A percentile compares a stretch with the other conserved stretches of the same genome.
These are phyloP conservation scores for Bombus soroeensis DNA, from an alignment of 1,140 invertebrate species.

Conservation along the genomic window DNA sequence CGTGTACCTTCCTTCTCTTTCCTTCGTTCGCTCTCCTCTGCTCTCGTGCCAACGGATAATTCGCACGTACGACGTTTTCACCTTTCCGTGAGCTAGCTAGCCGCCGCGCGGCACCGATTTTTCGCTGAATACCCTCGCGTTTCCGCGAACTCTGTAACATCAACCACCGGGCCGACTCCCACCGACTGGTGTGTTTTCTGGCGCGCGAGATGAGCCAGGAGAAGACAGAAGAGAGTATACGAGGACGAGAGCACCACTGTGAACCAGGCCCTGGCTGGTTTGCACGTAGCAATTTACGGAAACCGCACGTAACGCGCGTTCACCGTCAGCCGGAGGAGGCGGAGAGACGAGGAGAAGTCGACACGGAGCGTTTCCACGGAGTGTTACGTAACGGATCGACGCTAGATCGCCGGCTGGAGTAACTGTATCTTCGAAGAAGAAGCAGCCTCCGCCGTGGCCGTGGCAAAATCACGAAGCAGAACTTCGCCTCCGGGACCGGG, in stretches of 20 bases:
- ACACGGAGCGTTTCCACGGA: slow-evolving; percentile 67
- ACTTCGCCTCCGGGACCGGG: slow-evolving; percentile 38
- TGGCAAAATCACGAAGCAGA: slow-evolving; percentile 58
- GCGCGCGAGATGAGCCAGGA: slow-evolving; percentile 23
- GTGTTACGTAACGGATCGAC: slow-evolving; percentile 71
- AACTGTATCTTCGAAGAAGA: slow-evolving; percentile 69
- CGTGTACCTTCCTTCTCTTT: not conserved
- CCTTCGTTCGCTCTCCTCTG: not conserved
- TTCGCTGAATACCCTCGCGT: slow-evolving; percentile 34
- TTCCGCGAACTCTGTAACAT: slow-evolving; percentile 6
- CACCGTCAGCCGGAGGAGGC: slow-evolving; percentile 33
- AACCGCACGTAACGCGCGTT: slow-evolving; percentile 75
- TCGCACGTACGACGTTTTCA: slow-evolving; percentile 55
- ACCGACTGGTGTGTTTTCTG: not conserved
- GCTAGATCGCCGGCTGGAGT: slow-evolving; percentile 64
- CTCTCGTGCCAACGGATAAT: slow-evolving; percentile 38
- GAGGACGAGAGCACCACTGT: not conserved
- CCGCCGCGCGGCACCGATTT: slow-evolving; percentile 34
- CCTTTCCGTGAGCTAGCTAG: slow-evolving; percentile 22
- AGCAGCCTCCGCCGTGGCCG: slow-evolving; percentile 35
- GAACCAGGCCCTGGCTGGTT: slow-evolving; percentile 33
- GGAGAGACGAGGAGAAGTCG: slow-evolving; percentile 30
- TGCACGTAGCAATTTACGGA: slow-evolving; percentile 76
- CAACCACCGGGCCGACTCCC: no score
- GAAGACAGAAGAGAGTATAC: slow-evolving; percentile 1